Base-by-base conservation (phyloP, 2,113 vertebrate species). In the Oncorhynchus kisutch region DNA sequence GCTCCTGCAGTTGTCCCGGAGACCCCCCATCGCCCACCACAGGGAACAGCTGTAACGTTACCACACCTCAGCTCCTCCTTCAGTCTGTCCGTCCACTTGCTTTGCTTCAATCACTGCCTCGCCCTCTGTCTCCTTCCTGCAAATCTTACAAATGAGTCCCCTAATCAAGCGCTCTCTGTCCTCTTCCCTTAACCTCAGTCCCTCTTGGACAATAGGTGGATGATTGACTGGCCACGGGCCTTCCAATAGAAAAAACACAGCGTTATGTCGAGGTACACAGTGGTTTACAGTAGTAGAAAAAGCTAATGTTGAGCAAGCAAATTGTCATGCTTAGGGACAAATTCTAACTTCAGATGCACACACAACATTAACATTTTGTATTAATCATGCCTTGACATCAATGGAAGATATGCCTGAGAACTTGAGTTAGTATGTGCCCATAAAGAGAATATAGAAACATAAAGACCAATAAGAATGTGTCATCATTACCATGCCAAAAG, bases 21-120 rank as follows among this genome's bases (percentile, higher is more conserved):
- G 86, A 88, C 65, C 71, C 81, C 0, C 82, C 29, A 5, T 87
- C 84, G 82, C 60, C 85, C 78, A 9, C 84, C 78, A 9, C 84
- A 75, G 76, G 20, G 84, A 87, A 73, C 80, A 85, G 78, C 85
- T 89, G 94, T 95, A 95, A 95, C 72, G 83, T 74, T 73, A 72
- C 88, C 78, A 74, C 79, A 79, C 71, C 76, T 69, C 4, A 14
- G 62, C 85, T 84, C 5, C 0, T 87, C 72, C 72, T 71, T 78
- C 87, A 80, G 78, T 82, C 88, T 75, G 71, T 85, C 77, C 70
- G 51, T 45, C 54, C 67, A 27, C 59, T 76, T 54, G n/a, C 39
- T 34, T 70, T 27, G 13, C 49, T 62, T 72, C 16, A 64, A 24
- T 59, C 65, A 24, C 51, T 24, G 12, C 13, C 25, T 24, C 27